Evolutionary conservation across 2,113 vertebrate species (phyloP), one percentile per base, ranked within the genome.

Genomic region (Suncus etruscus): DNA sequence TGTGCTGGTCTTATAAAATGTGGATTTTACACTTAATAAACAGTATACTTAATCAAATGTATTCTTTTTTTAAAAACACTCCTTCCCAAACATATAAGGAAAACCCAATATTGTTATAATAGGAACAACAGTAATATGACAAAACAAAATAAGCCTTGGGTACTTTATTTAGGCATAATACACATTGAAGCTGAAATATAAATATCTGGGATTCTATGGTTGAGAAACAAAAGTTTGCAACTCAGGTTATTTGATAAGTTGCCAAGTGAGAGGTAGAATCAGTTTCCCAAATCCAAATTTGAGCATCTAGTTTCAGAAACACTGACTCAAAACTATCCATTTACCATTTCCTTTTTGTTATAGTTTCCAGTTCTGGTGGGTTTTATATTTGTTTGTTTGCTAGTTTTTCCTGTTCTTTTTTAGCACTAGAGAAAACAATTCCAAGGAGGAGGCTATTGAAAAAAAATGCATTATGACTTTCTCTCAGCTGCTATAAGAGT

Each of bases 21-120:
- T 94, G 93, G 74, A 73, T 95, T 96, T 92, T 91, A 86, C 95
- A 95, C 96, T 96, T 96, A 96, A 95, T 92, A 91, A 90, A 83
- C 7, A 4, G 76, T 78, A 24, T 74, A 88, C 90, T 97, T 92
- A 94, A 91, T 95, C 94, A 96, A 94, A 97, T 83, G 68, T 83
- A 90, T 93, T 95, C 93, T 92, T 94, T 92, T 94, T 94, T 95
- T 77, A 75, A 47, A 95, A 92, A 96, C 93, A 90, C 31, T 66
- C 79, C 86, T 96, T 88, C 24, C 73, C 54, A 91, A 92, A 94
- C 74, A 92, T 58, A 92, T 3, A 70, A 25, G 88, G 29, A 94
- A 96, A 94, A 29, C 72, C 94, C 74, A 86, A 61, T 78, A 85
- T 81, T 86, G 72, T 88, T 91, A 75, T 63, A 88, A 88, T 72